Conservation (phyloP, 2,113 vertebrate species). For the Hirundichthys speculiger region DNA sequence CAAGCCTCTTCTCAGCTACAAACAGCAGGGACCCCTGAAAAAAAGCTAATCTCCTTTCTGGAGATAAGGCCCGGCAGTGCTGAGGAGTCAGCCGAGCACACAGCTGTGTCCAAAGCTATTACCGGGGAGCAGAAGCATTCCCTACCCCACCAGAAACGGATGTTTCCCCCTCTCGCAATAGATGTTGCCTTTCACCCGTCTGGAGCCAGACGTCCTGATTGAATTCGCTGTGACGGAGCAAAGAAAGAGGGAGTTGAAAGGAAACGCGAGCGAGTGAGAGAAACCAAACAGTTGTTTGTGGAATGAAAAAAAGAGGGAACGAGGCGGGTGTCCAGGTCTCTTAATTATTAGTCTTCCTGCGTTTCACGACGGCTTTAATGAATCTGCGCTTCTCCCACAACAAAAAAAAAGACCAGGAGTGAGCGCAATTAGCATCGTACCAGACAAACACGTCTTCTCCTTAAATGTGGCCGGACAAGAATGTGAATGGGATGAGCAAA, state of each 20-base stretch:
- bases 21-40: constrained; percentile 49
- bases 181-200: constrained; percentile 50
- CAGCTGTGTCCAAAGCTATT: constrained; percentile 73
- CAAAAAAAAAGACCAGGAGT: not conserved
- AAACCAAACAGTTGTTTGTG: constrained; percentile 17
- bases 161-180: constrained; percentile 28
- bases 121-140: constrained; percentile 51
- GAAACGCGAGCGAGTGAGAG: constrained; percentile 13
- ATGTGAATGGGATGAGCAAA: constrained; percentile 11
- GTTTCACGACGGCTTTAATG: constrained; percentile 1
- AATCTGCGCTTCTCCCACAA: constrained; percentile 11
- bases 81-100: constrained; percentile 66
- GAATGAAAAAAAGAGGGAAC: constrained; percentile 1
- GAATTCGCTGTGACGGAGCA: constrained; percentile 35
- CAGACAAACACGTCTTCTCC: not conserved
- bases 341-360: constrained; percentile 20
- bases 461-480: constrained; percentile 26
- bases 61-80: constrained; percentile 68
- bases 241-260: constrained; percentile 5
- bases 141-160: constrained; percentile 43
- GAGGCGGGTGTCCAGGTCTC: not conserved
- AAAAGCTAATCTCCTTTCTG: constrained; percentile 68
- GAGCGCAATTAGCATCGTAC: constrained; percentile 25
- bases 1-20: constrained; percentile 41
- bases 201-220: constrained; percentile 58